Evolutionary conservation across 1,140 invertebrate species (phyloP).

Genomic region (Heliconius congener): DNA sequence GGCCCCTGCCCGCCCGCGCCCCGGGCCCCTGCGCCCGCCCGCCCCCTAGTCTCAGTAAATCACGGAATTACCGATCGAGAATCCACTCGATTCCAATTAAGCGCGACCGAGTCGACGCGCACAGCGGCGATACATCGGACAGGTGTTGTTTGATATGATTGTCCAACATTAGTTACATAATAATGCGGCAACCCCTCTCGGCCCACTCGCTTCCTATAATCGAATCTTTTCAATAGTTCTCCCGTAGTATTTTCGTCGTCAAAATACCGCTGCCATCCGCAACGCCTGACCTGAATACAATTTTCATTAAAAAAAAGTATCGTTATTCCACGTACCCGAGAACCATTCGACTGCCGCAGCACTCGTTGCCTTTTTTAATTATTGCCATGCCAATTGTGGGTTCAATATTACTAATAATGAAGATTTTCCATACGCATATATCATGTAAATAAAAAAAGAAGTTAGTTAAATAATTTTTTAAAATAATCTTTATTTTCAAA

Average conservation of each 20-base stretch:
- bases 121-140: background rate
- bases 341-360: slow-evolving; percentile 10
- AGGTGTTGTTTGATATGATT: slow-evolving; percentile 20
- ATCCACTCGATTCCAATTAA: slow-evolving; percentile 49
- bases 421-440: background rate
- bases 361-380: slow-evolving; percentile 18
- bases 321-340: slow-evolving; percentile 34
- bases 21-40: slow-evolving; percentile 21
- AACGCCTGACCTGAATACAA: slow-evolving; percentile 63
- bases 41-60: slow-evolving; percentile 42
- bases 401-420: background rate
- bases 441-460: no score
- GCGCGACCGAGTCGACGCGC: slow-evolving; percentile 14
- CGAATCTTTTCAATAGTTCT: slow-evolving; percentile 47
- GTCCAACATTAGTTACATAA: slow-evolving; percentile 57
- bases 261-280: slow-evolving; percentile 53
- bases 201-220: slow-evolving; percentile 43
- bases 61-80: slow-evolving; percentile 59
- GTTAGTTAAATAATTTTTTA: no score
- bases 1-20: no score
- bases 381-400: background rate
- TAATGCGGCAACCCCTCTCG: slow-evolving; percentile 48
- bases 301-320: slow-evolving; percentile 59
- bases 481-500: no score
- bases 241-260: slow-evolving; percentile 43